Conservation (phyloP, 2,888 invertebrate species). For the Heterodera filipjevi region DNA sequence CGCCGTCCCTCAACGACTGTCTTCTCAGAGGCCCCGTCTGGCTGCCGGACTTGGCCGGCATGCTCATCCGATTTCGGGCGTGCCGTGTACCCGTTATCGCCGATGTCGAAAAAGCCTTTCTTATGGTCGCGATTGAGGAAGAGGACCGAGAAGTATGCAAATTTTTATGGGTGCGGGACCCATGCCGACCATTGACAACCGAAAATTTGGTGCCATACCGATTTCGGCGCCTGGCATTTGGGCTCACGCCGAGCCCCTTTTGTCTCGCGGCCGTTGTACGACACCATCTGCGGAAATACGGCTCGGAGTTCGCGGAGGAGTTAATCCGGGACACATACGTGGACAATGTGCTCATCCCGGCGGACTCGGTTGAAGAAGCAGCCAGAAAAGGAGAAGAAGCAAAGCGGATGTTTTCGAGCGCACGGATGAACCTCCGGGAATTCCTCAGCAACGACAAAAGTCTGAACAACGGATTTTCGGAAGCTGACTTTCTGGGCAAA, state of each 20-base stretch:
- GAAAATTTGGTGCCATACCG: conserved; percentile 36
- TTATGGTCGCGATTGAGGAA: conserved; percentile 28
- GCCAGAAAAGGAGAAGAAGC: conserved; percentile 16
- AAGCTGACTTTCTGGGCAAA: conserved; percentile 13
- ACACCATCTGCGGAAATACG: conserved; percentile 12
- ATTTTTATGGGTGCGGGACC: conserved; percentile 41
- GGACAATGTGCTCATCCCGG: conserved; percentile 40
- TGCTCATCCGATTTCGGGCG: conserved; percentile 32
- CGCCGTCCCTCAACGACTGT: conserved; percentile 38
- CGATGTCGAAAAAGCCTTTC: conserved; percentile 42
- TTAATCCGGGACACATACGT: conserved; percentile 42
- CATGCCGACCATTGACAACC: not conserved
- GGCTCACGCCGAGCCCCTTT: conserved; percentile 34
- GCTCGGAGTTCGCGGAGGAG: conserved; percentile 16
- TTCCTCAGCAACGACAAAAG: conserved; percentile 30
- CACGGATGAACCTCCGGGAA: conserved; percentile 42
- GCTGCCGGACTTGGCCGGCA: conserved; percentile 32
- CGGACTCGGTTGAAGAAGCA: conserved; percentile 29
- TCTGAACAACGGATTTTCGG: conserved; percentile 9
- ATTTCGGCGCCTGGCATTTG: conserved; percentile 41
- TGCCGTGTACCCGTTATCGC: conserved; percentile 18
- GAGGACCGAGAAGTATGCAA: conserved; percentile 38
- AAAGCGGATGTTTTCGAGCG: conserved; percentile 38
- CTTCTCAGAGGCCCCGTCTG: conserved; percentile 38
- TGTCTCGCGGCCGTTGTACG: conserved; percentile 20